Evolutionary conservation across 2,797 vertebrate genomes (phyloP).

Genomic region (Cephalopachus bancanus): DNA sequence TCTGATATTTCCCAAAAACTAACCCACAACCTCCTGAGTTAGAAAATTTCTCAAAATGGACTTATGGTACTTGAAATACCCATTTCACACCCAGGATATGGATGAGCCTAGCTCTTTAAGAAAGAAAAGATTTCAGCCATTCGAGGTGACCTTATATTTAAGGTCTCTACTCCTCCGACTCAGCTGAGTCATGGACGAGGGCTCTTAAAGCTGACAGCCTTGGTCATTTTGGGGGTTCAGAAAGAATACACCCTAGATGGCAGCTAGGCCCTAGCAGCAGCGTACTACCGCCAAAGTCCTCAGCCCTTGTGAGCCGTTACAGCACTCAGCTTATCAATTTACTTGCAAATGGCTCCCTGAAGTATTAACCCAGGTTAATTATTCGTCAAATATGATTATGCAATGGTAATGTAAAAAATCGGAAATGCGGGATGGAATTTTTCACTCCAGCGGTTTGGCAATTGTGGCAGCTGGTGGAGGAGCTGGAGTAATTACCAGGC

Average conservation of each 20-base stretch:
- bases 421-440: conserved; percentile 95
- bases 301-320: conserved; percentile 81
- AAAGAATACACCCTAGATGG: neutral
- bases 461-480: conserved; percentile 93
- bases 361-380: conserved; percentile 95
- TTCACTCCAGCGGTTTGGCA: conserved; percentile 94
- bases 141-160: neutral
- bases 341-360: conserved; percentile 93
- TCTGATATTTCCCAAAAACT: neutral
- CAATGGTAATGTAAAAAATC: conserved; percentile 92
- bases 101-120: neutral
- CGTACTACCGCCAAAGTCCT: conserved; percentile 83
- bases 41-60: neutral
- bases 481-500: conserved; percentile 92
- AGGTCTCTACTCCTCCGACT: neutral
- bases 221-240: conserved; percentile 77
- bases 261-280: neutral
- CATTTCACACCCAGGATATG: neutral
- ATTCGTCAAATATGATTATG: conserved; percentile 96
- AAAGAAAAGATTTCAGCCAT: neutral
- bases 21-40: neutral
- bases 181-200: neutral
- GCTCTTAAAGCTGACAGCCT: neutral
- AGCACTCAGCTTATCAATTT: conserved; percentile 93
- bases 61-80: neutral